Evolutionary conservation across 2,797 vertebrate species (phyloP), one percentile per base, ranked within the genome.

Genomic region (Acomys russatus): DNA sequence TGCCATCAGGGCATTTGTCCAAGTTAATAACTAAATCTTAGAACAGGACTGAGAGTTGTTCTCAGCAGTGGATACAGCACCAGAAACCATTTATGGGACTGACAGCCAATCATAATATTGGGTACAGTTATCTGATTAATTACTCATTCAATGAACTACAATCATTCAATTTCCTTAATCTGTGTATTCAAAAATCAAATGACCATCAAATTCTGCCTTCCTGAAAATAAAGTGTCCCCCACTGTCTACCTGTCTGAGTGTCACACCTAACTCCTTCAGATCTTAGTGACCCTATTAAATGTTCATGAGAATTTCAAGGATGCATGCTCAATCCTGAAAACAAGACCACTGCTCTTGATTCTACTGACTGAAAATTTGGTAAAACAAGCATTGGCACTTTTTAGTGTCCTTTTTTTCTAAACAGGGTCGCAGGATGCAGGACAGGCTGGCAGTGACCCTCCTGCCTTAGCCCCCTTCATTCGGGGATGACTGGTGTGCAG

Each of bases 21-120:
- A 96, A 91, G 49, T 95, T 92, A 94, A 77, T 89, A 93, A 94
- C 76, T 91, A 85, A 94, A 95, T 51, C 70, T 97, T 86, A 78
- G 90, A 85, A 91, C 0, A 91, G 61, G 63, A 92, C 49, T 85
- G 7, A 89, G 71, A 92, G 70, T 35, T 92, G 66, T 92, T 77
- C 44, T 92, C 15, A 91, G 49, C 23, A 96, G 94, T 5, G 83
- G 35, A 92, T 28, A 94, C 0, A 94, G 64, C n/a, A 91, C 44
- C 64, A 95, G 86, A 96, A 96, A 92, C 54, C 25, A 95, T 84
- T 71, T 76, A 54, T 35, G 51, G 82, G 35, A 88, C 20, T 78
- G 70, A 64, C 14, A 92, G 30, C 35, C 28, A 96, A 83, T 85
- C 73, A 86, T 92, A 63, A 96, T 93, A 73, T 88, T 94, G 51